A percentile compares a stretch with the other conserved stretches of the same genome.
Conservation (phyloP, 1,140 invertebrate genomes). For the Heliconius hermathena region DNA sequence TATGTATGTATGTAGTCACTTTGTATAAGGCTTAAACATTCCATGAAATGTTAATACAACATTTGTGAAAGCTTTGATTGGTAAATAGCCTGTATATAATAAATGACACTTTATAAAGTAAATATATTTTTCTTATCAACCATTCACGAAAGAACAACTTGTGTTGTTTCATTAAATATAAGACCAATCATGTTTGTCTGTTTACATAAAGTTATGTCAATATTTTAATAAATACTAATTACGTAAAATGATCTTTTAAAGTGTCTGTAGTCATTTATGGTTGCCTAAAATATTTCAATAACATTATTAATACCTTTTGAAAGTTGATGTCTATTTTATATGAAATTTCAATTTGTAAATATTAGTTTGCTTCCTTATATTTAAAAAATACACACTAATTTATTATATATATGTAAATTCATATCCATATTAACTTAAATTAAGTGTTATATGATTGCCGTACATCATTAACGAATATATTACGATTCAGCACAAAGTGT, state of each 20-base stretch:
- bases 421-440: conserved; percentile 61
- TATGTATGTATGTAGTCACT: conserved; percentile 69
- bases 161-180: conserved; percentile 2
- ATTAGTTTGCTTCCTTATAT: conserved; percentile 74
- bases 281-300: conserved; percentile 15
- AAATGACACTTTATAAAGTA: conserved; percentile 40
- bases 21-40: conserved; percentile 76
- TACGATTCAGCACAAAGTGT: conserved; percentile 54
- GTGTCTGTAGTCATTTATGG: conserved; percentile 20
- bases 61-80: conserved; percentile 70
- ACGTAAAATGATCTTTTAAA: conserved; percentile 15
- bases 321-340: conserved; percentile 43
- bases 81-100: conserved; percentile 62
- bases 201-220: conserved; percentile 15
- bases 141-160: not conserved
- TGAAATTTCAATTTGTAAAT: conserved; percentile 71
- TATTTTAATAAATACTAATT: conserved; percentile 23
- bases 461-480: conserved; percentile 38
- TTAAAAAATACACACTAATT: conserved; percentile 61
- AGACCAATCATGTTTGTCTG: conserved; percentile 24
- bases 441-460: conserved; percentile 67
- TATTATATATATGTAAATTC: conserved; percentile 72
- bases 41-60: conserved; percentile 72
- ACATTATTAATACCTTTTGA: conserved; percentile 14
- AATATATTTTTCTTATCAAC: conserved; percentile 43